phyloP scores from a whole-genome alignment of 2,113 vertebrate species.

The Anarhynchus alexandrinus region DNA sequence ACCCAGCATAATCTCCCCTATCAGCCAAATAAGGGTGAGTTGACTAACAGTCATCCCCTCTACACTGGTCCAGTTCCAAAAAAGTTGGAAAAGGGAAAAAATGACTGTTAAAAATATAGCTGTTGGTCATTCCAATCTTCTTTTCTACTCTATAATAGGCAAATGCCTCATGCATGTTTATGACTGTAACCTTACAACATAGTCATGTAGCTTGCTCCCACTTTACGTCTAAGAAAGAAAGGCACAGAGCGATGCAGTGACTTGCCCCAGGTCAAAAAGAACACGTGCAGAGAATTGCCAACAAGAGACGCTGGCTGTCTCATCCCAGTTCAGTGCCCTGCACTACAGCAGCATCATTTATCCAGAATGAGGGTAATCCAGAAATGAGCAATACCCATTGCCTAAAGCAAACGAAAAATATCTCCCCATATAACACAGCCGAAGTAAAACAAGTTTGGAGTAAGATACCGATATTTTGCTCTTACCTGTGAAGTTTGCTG shows the following conservation, averaged over 20 bases:
- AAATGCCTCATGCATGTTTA: neutral
- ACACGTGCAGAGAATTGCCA: neutral
- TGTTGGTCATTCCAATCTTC: neutral
- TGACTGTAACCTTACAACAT: neutral
- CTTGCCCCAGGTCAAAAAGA: neutral
- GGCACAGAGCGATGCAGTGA: too few relatives aligned
- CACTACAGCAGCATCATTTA: neutral
- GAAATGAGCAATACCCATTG: neutral
- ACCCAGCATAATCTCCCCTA: neutral
- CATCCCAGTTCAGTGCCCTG: neutral
- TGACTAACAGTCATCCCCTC: neutral
- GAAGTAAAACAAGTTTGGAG: neutral
- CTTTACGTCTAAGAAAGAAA: neutral
- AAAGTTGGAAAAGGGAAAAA: neutral
- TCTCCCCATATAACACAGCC: neutral
- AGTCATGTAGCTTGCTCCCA: neutral
- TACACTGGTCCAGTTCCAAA: neutral
- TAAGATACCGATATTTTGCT: neutral
- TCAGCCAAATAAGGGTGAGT: neutral
- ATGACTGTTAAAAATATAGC: neutral
- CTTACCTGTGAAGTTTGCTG: conserved; percentile 18
- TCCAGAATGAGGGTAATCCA: neutral
- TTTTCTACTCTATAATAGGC: neutral
- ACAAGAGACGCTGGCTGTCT: neutral
- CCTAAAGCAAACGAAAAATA: neutral